Evolutionary conservation across 2,888 invertebrate genomes (phyloP).

Genomic region (Eudasyphora cyanicolor): DNA sequence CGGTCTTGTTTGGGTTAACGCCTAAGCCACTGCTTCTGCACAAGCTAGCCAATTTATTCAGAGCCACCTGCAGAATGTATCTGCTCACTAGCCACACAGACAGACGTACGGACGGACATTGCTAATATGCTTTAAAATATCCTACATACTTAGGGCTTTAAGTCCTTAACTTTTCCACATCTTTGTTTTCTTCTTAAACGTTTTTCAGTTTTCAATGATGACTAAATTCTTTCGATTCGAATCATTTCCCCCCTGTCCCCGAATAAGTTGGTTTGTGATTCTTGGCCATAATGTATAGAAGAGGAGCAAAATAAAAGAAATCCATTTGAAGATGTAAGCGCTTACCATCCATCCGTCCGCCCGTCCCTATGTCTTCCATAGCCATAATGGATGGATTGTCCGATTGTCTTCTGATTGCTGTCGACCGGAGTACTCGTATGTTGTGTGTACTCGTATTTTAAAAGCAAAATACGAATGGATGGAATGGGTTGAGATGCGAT

Average conservation of each 20-base stretch:
- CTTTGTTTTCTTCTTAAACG: background rate
- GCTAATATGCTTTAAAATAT: no score
- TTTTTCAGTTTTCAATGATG: slow-evolving; percentile 48
- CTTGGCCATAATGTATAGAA: background rate
- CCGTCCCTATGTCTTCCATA: no score
- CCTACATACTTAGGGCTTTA: no score
- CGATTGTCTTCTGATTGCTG: slow-evolving; percentile 28
- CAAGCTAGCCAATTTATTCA: no score
- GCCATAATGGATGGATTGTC: slow-evolving; percentile 30
- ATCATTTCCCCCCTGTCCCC: slow-evolving; percentile 2
- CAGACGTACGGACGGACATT: no score
- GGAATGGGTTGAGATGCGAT: background rate
- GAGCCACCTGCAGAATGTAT: no score
- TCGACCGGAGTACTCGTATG: background rate
- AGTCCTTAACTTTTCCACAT: slow-evolving; percentile 17
- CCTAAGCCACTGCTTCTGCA: no score
- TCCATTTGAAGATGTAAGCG: slow-evolving; percentile 23
- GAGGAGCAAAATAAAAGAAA: background rate
- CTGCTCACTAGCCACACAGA: no score
- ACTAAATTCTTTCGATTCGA: slow-evolving; percentile 57
- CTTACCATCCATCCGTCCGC: no score
- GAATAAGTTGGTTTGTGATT: background rate
- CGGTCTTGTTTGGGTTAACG: no score
- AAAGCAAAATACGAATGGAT: slow-evolving; percentile 13
- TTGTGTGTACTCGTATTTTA: no score